Conservation (phyloP, 2,113 vertebrate genomes). For the Pterocles burchelli region DNA sequence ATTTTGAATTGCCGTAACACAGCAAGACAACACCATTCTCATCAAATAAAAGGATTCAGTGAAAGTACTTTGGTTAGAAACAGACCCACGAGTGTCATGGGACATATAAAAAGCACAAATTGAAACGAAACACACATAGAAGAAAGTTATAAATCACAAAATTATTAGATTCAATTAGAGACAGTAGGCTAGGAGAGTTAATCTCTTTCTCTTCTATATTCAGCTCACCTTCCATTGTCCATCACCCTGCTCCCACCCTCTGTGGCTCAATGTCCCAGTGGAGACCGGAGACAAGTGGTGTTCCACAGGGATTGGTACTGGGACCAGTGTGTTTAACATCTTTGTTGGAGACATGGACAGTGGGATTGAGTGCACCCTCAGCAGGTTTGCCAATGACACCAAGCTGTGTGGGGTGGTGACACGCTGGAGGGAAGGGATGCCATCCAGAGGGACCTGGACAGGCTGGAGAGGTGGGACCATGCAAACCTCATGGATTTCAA, state of each 20-base stretch:
- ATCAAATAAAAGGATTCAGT: neutral
- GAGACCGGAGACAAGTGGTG: too few species aligned
- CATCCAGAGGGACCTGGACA: too few species aligned
- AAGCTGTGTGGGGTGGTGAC: too few species aligned
- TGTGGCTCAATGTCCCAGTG: neutral
- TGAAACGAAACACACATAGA: neutral
- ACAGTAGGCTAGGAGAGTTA: rapidly evolving
- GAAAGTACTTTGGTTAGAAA: neutral
- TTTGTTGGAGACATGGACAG: too few species aligned
- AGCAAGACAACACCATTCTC: neutral
- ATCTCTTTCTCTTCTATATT: neutral
- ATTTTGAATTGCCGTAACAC: neutral
- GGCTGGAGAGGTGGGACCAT: too few species aligned
- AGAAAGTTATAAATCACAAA: neutral
- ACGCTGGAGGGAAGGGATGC: too few species aligned
- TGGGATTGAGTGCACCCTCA: too few species aligned
- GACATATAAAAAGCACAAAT: neutral
- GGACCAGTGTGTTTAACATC: too few species aligned
- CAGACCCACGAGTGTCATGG: rapidly evolving
- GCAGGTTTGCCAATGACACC: too few species aligned
- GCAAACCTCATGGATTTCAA: too few species aligned
- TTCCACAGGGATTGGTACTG: too few species aligned
- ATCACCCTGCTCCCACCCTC: neutral
- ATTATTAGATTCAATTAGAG: rapidly evolving
- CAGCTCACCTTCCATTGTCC: neutral